These are phyloP conservation scores for Zoanthus gigantus DNA, from an alignment of 92 coral and sea anemone genomes.

Conservation along the genomic window DNA sequence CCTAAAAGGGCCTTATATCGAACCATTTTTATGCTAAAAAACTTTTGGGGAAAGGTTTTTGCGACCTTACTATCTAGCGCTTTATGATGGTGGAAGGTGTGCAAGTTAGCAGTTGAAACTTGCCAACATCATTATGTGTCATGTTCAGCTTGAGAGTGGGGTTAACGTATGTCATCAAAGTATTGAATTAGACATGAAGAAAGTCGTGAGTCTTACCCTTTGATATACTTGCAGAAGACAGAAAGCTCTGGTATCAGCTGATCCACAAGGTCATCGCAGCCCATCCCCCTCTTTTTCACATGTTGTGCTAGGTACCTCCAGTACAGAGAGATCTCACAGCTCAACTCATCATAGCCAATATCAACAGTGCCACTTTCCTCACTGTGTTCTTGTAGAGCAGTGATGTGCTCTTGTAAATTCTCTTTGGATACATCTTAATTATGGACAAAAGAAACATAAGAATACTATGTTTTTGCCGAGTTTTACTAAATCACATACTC, in stretches of 20 bases:
- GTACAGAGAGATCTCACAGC: conserved; percentile 82
- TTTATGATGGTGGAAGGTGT: too few species aligned
- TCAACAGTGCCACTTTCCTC: conserved; percentile 59
- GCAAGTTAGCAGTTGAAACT: too few species aligned
- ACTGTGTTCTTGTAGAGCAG: conserved; percentile 56
- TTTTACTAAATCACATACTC: too few species aligned
- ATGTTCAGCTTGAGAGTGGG: too few species aligned
- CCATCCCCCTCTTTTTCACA: conserved; percentile 77
- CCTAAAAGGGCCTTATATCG: too few species aligned
- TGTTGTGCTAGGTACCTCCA: conserved; percentile 95
- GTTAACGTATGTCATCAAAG: too few species aligned
- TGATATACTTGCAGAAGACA: conserved; percentile 87
- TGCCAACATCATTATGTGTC: too few species aligned
- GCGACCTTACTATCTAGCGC: too few species aligned
- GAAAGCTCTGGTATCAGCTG: conserved; percentile 88
- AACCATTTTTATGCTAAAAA: too few species aligned
- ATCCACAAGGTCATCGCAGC: conserved; percentile 87
- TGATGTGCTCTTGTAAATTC: conserved; percentile 60
- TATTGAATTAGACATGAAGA: too few species aligned
- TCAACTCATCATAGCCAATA: conserved; percentile 70
- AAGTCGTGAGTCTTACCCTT: conserved; percentile 67
- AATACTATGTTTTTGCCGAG: not conserved
- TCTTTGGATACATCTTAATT: conserved; percentile 67
- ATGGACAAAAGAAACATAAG: not conserved
- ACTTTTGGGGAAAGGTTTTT: too few species aligned